Conservation (phyloP, 2,113 vertebrate species). For the Turdus rufiventris region DNA sequence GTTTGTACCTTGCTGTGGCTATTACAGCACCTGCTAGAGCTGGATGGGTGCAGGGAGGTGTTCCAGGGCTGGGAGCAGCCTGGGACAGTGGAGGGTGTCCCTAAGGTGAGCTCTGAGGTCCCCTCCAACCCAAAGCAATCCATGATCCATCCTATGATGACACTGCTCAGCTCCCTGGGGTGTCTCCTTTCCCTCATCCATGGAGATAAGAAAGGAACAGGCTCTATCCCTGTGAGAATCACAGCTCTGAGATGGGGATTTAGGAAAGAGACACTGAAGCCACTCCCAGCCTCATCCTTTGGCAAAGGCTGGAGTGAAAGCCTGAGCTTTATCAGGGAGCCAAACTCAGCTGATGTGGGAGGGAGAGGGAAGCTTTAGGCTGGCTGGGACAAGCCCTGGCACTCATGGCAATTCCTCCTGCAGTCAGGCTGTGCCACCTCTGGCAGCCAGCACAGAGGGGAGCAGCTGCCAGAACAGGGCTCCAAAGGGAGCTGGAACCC, state of each 20-base stretch:
- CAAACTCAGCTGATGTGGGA: fast-evolving
- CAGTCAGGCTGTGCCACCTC: neutral
- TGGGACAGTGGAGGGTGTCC: neutral
- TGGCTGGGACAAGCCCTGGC: neutral
- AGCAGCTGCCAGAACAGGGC: neutral
- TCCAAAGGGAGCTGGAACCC: neutral
- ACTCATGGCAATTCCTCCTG: neutral
- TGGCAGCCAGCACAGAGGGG: neutral
- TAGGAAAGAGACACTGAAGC: neutral
- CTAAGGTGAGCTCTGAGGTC: neutral
- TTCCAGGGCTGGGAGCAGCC: neutral
- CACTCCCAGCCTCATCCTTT: neutral
- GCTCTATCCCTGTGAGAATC: fast-evolving
- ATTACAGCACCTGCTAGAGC: fast-evolving
- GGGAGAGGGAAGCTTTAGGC: neutral
- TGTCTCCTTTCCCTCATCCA: neutral
- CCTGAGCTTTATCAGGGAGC: neutral
- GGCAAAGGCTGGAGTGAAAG: neutral
- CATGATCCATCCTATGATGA: fast-evolving
- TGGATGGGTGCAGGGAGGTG: fast-evolving
- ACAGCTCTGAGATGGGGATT: fast-evolving
- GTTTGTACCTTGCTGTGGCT: neutral
- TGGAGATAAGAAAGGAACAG: fast-evolving
- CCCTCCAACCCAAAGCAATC: neutral
- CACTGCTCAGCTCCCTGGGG: neutral